phyloP scores from a whole-genome alignment of 1,140 invertebrate species.

The Hypsibius dujardini region DNA sequence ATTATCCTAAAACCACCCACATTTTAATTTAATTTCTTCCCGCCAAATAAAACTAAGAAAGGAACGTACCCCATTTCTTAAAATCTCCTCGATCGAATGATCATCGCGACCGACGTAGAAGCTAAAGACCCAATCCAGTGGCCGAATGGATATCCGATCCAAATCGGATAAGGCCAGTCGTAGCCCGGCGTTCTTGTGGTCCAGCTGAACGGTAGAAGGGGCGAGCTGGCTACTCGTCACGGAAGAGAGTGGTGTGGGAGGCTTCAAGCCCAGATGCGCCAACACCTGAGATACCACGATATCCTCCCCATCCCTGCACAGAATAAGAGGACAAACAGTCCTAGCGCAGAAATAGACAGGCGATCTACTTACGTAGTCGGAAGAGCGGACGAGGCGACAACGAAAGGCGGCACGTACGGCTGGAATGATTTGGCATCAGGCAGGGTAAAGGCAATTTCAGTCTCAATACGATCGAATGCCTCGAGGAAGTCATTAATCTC shows the following conservation, averaged over 20 bases:
- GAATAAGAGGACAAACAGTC: background rate
- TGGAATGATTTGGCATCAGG: background rate
- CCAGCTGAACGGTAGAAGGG: conserved; percentile 5
- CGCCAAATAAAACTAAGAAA: background rate
- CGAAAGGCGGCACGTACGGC: background rate
- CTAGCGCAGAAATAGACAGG: too few relatives aligned
- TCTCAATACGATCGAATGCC: background rate
- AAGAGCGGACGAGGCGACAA: background rate
- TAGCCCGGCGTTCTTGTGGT: background rate
- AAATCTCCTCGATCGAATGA: background rate
- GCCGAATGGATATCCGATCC: conserved; percentile 14
- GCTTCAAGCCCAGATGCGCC: conserved; percentile 4
- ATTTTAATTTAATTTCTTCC: background rate
- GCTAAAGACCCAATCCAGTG: background rate
- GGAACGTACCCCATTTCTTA: background rate
- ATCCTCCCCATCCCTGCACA: background rate
- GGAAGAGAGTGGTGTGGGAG: background rate
- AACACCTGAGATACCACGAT: background rate
- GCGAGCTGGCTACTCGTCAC: background rate
- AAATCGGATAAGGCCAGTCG: background rate
- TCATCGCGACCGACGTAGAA: background rate
- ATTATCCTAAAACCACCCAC: background rate
- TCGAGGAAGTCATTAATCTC: background rate
- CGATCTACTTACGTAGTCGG: too few relatives aligned
- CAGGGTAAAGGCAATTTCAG: background rate